Conservation (phyloP, 2,888 invertebrate genomes). For the Meganola albula region DNA sequence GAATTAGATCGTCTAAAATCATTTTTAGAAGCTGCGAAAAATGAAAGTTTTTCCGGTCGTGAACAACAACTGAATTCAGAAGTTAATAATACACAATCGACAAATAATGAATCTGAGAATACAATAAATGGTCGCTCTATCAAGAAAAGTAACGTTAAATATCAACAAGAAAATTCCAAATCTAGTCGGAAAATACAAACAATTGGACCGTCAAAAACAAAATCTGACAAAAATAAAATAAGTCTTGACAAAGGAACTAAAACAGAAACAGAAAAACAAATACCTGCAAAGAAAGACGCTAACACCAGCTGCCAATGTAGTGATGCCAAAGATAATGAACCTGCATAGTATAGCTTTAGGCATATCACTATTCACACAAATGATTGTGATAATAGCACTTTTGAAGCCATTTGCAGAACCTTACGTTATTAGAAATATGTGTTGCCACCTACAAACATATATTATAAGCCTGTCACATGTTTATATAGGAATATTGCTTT, state of each 20-base stretch:
- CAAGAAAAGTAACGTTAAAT: too few relatives aligned
- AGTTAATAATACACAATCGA: too few relatives aligned
- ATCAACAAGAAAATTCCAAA: conserved; percentile 1
- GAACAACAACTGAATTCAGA: too few relatives aligned
- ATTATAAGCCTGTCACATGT: conserved; percentile 26
- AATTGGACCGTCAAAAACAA: neutral
- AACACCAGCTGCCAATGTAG: conserved; percentile 5
- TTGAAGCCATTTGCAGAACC: conserved; percentile 52
- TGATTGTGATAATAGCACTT: conserved; percentile 38
- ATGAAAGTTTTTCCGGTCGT: too few relatives aligned
- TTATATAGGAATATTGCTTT: conserved; percentile 20
- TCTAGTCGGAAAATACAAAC: neutral
- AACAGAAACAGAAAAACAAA: neutral
- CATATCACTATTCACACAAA: conserved; percentile 37
- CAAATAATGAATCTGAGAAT: too few relatives aligned
- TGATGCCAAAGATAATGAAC: conserved; percentile 39
- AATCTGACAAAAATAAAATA: neutral
- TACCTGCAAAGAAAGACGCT: neutral
- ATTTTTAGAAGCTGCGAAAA: conserved; percentile 31
- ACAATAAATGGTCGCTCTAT: too few relatives aligned
- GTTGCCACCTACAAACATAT: conserved; percentile 34
- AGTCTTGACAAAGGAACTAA: neutral
- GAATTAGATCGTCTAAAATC: conserved; percentile 34
- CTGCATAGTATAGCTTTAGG: conserved; percentile 37
- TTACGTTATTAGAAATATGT: conserved; percentile 40